Conservation (phyloP, 2,113 vertebrate species). For the Bubo bubo region DNA sequence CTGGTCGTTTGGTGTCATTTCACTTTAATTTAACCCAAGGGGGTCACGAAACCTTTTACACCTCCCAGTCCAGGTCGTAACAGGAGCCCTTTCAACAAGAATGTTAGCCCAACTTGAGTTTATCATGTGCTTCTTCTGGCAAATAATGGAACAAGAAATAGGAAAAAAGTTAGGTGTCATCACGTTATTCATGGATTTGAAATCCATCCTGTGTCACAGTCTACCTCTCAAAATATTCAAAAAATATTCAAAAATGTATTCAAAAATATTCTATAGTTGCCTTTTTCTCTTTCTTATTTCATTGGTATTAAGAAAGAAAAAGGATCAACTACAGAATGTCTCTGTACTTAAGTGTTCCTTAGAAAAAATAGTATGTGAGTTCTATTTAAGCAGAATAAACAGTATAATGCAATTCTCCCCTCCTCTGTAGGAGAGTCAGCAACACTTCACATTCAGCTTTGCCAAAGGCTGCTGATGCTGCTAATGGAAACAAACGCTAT, state of each 20-base stretch:
- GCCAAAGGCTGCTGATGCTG: not conserved
- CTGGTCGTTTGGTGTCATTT: too few relatives aligned
- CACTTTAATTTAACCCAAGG: too few relatives aligned
- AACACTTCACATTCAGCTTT: not conserved
- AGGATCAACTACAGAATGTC: not conserved
- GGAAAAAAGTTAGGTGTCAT: not conserved
- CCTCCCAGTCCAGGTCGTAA: too few relatives aligned
- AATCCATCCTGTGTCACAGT: not conserved
- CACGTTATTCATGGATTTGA: not conserved
- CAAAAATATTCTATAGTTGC: not conserved
- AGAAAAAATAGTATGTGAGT: not conserved
- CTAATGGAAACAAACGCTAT: not conserved
- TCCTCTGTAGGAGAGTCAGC: not conserved
- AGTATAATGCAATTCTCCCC: not conserved
- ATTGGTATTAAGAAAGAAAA: not conserved
- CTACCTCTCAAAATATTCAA: not conserved
- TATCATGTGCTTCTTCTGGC: not conserved
- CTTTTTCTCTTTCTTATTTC: not conserved
- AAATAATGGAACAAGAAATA: not conserved
- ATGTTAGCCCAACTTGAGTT: not conserved
- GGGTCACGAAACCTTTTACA: too few relatives aligned
- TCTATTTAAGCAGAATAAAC: not conserved
- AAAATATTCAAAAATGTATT: too few relatives aligned
- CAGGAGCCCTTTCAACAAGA: not conserved
- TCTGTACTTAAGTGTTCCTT: not conserved